Conservation (phyloP, 2,888 invertebrate genomes). For the Trachelus stipa region DNA sequence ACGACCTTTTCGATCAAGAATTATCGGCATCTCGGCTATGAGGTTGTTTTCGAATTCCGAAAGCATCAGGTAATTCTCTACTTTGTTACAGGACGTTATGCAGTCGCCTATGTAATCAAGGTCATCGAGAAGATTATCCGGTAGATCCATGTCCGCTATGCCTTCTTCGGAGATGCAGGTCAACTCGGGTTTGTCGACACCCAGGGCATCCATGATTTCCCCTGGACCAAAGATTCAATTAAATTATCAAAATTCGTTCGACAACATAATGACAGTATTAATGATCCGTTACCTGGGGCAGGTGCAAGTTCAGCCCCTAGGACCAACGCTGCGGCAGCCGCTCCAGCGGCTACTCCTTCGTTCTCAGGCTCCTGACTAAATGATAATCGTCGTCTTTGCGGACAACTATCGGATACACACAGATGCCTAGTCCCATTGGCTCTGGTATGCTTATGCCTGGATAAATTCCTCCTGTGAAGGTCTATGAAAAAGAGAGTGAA, state of each 20-base stretch:
- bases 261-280: background rate
- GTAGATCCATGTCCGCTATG: constrained; percentile 84
- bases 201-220: constrained; percentile 47
- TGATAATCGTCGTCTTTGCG: constrained; percentile 70
- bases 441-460: constrained; percentile 77
- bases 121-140: constrained; percentile 82
- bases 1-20: constrained; percentile 78
- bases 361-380: constrained; percentile 73
- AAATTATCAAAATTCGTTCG: background rate
- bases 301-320: constrained; percentile 70
- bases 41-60: constrained; percentile 89
- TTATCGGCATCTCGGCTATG: constrained; percentile 81
- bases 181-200: constrained; percentile 76
- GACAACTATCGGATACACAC: constrained; percentile 71
- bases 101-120: constrained; percentile 85
- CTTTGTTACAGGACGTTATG: constrained; percentile 87
- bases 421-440: constrained; percentile 71
- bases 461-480: constrained; percentile 78
- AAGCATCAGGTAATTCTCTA: constrained; percentile 87
- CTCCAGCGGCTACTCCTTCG: constrained; percentile 68
- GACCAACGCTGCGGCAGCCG: constrained; percentile 71
- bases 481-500: constrained; percentile 85
- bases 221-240: constrained; percentile 31
- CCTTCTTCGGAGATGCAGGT: constrained; percentile 90
- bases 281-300: constrained; percentile 44